Conservation (phyloP, 2,888 invertebrate genomes). For the Lymantria dispar region DNA sequence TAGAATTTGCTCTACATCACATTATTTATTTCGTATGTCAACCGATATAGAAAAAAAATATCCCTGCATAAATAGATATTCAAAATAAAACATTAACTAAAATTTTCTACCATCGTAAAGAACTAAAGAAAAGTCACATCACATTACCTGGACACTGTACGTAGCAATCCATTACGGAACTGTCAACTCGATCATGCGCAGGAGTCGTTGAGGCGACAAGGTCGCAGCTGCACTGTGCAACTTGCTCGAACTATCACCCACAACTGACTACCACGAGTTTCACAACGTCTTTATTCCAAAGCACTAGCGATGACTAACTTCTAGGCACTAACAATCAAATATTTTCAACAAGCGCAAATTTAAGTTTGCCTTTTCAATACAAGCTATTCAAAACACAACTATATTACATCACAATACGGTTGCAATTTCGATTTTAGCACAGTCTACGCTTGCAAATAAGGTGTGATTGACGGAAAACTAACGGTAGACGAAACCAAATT, state of each 20-base stretch:
- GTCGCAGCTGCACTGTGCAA: conserved; percentile 62
- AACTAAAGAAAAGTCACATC: conserved; percentile 14
- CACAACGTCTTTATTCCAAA: conserved; percentile 44
- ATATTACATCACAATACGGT: conserved; percentile 41
- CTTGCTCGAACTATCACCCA: conserved; percentile 36
- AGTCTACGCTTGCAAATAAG: conserved; percentile 45
- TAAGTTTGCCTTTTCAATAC: conserved; percentile 32
- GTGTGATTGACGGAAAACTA: conserved; percentile 60
- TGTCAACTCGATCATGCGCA: conserved; percentile 64
- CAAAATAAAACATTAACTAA: background rate
- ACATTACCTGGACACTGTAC: conserved; percentile 59
- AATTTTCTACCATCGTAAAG: conserved; percentile 7
- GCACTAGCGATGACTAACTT: conserved; percentile 39
- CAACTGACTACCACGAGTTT: conserved; percentile 22
- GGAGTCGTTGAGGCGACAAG: conserved; percentile 65
- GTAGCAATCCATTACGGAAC: conserved; percentile 65
- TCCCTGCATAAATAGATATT: background rate
- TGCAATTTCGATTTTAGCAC: conserved; percentile 35
- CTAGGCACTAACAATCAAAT: conserved; percentile 26
- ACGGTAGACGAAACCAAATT: conserved; percentile 46
- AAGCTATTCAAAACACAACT: conserved; percentile 34
- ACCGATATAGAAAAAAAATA: too few relatives aligned
- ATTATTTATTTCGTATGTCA: too few relatives aligned
- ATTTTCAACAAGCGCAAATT: conserved; percentile 35
- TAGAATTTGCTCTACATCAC: too few relatives aligned